Evolutionary conservation across 1,140 invertebrate genomes (phyloP), one percentile per base, ranked within the genome.

Genomic region (Microplitis mediator): DNA sequence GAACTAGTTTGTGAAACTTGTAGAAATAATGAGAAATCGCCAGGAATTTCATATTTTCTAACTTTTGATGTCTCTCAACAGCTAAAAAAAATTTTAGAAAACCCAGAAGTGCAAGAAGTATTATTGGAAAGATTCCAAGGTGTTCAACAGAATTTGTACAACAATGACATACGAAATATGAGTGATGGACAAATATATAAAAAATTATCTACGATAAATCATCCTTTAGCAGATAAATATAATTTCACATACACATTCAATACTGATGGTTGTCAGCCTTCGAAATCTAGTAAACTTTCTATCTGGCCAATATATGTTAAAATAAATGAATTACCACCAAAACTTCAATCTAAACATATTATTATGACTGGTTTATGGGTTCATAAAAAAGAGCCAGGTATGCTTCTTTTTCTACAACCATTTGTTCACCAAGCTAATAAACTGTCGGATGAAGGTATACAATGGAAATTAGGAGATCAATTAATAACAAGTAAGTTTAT

Each of bases 241-340:
- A 56, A 77, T 62, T 73, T 77, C 0, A 71, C 67, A 3, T 77
- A 77, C 14, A 62, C 54, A 51, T 73, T 75, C 23, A 77, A 73
- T 51, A 75, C 71, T 0, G 73, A 77, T 56, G 73, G 71, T 4
- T 77, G 75, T 23, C 67, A 74, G 73, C 63, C 68, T 5, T 36
- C 71, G 4, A 70, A 75, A 34, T 74, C 75, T 4, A 77, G 75
- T 54, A 72, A 71, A 3, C 16, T 69, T 4, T 36, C 66, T 58
- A 69, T 77, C 16, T 75, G 73, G 73, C 75, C 75, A 13, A 72
- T 77, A 16, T 77, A 73, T 50, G 1, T 66, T 2, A 69, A 36
- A 31, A 65, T 76, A 9, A 50, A 76, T 63, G 64, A 76, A 68
- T 51, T 76, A 11, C 68, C 72, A 50, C 69, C 69, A 36, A 71